Percentiles rank a stretch among this genome's conserved stretches.
Conservation (phyloP, 2,888 invertebrate genomes). For the Isoperla grammatica region DNA sequence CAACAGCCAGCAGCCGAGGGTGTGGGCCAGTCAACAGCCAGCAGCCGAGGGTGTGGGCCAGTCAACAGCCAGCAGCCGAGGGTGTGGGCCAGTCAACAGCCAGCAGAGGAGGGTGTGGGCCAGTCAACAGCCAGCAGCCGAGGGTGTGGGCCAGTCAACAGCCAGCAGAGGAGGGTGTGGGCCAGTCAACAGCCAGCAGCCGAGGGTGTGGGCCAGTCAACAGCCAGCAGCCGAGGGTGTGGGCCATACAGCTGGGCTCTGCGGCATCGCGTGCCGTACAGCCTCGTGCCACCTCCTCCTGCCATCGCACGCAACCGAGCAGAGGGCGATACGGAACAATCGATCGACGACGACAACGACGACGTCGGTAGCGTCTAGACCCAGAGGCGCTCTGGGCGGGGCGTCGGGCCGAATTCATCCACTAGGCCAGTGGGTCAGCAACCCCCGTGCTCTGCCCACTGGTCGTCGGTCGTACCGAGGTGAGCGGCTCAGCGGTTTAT, state of each 20-base stretch:
- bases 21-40: too few species aligned
- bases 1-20: too few species aligned
- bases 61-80: too few species aligned
- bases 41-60: too few species aligned
- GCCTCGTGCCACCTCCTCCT: constrained; percentile 6
- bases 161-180: too few species aligned
- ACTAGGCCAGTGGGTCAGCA: constrained; percentile 27
- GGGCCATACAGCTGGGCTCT: neutral
- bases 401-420: constrained; percentile 20
- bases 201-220: too few species aligned
- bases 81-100: too few species aligned
- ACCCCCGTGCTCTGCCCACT: constrained; percentile 11
- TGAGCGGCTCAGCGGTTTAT: neutral
- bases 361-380: constrained; percentile 28
- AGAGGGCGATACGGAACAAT: constrained; percentile 16
- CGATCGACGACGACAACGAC: constrained; percentile 20
- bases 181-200: too few species aligned
- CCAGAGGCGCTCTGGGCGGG: constrained; percentile 27
- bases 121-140: too few species aligned
- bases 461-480: neutral
- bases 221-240: too few species aligned
- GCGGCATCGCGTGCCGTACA: constrained; percentile 15
- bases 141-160: too few species aligned
- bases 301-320: constrained; percentile 11
- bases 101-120: too few species aligned